Base-by-base conservation (phyloP, 2,888 invertebrate genomes). In the Hypomecis atomaria region DNA sequence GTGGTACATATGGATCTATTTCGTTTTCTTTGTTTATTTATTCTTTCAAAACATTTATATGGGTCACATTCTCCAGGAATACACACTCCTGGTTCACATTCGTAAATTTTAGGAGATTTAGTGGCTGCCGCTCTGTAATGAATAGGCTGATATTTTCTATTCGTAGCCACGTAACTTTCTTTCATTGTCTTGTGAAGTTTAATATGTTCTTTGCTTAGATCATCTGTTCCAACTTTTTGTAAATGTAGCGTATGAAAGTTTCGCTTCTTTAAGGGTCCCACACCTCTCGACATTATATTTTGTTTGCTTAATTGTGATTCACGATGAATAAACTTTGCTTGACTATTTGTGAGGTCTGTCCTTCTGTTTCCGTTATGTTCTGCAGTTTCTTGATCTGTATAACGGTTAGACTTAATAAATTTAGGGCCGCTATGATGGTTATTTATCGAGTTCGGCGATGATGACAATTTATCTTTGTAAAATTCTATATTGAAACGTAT, bases 11-110 rank as follows among this genome's bases (percentile, higher is more conserved):
- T 13, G 7, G 50, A 50, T 50, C 13, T 50, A 11, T 9, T 7
- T 37, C 37, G 37, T 4, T 37, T 37, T 8, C 9, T 40, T 59
- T 59, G 65, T 48, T 36, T 65, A 56, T 70, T 74, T n/a, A 82
- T 81, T 45, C 72, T 62, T 68, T 79, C 74, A 44, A 71, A 65
- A 68, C 81, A 82, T 62, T 72, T 66, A 66, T 76, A 65, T 34
- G 82, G 77, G 66, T 82, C 63, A 72, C 85, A 85, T 62, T 74
- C 59, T 34, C 76, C 78, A 8, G 83, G 84, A 33, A 76, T 69
- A 65, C 83, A 84, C 44, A 79, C 61, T 37, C 76, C 77, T 47
- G 82, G 81, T 63, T 82, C 79, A 57, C 68, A 71, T 43, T 71
- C 57, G 49, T 67, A 52, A 50, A 33, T 55, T 49, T 23, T 55